phyloP scores from a whole-genome alignment of 1,140 invertebrate genomes.

The Leguminivora glycinivorella region DNA sequence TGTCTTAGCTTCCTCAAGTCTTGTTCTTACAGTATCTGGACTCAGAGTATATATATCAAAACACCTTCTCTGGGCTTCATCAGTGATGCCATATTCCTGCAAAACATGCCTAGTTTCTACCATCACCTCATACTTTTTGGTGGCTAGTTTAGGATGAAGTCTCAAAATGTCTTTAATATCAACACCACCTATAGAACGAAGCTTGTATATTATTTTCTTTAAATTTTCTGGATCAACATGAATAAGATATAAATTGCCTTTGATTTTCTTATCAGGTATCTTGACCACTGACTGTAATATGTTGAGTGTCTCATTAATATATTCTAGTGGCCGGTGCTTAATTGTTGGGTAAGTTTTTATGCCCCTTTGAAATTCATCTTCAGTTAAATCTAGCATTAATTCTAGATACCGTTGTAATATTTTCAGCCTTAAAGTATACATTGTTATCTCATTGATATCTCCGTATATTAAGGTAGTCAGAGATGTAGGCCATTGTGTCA shows the following conservation, averaged over 20 bases:
- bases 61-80: slow-evolving; percentile 62
- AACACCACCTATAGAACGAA: slow-evolving; percentile 65
- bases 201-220: slow-evolving; percentile 67
- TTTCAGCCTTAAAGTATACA: slow-evolving; percentile 59
- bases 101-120: slow-evolving; percentile 72
- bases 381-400: slow-evolving; percentile 68
- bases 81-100: slow-evolving; percentile 68
- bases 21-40: slow-evolving; percentile 64
- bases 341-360: slow-evolving; percentile 73
- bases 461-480: slow-evolving; percentile 58
- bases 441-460: slow-evolving; percentile 50
- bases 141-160: slow-evolving; percentile 73
- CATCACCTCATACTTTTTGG: slow-evolving; percentile 60
- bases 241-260: slow-evolving; percentile 74
- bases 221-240: slow-evolving; percentile 73
- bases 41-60: slow-evolving; percentile 72
- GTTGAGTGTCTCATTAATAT: slow-evolving; percentile 70
- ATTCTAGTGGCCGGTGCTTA: slow-evolving; percentile 72
- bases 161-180: slow-evolving; percentile 72
- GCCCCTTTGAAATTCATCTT: slow-evolving; percentile 68
- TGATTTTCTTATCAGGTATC: slow-evolving; percentile 73
- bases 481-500: slow-evolving; percentile 65
- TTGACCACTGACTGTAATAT: slow-evolving; percentile 72
- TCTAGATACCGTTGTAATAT: slow-evolving; percentile 74
- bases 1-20: slow-evolving; percentile 69